These are phyloP conservation scores for Nemapogon koenigi DNA, from an alignment of 2,888 invertebrate species.

Conservation along the genomic window DNA sequence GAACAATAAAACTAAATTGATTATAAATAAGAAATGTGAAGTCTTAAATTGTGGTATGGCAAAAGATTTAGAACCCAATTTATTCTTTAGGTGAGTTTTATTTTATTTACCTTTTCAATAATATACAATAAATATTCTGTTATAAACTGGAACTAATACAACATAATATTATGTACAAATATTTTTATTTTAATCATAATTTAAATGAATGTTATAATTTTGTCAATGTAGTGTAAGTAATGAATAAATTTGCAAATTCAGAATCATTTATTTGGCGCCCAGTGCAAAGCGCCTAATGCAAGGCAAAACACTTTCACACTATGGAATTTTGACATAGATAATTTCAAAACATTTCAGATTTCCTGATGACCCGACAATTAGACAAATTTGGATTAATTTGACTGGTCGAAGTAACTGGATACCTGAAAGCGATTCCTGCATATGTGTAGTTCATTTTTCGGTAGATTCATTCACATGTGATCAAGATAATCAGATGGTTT, in stretches of 20 bases:
- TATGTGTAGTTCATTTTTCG: constrained; percentile 54
- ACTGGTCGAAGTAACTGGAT: constrained; percentile 56
- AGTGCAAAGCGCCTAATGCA: too few relatives aligned
- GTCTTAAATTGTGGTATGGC: constrained; percentile 53
- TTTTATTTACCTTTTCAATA: constrained; percentile 2
- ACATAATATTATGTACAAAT: constrained; percentile 6
- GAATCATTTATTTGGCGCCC: too few relatives aligned
- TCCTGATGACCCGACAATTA: constrained; percentile 41
- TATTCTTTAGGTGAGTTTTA: constrained; percentile 40
- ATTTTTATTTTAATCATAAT: too few relatives aligned
- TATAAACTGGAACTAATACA: constrained; percentile 3
- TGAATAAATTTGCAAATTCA: too few relatives aligned
- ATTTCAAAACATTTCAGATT: too few relatives aligned
- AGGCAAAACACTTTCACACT: too few relatives aligned
- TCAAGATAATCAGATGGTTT: constrained; percentile 34
- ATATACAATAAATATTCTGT: background rate
- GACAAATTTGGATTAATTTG: constrained; percentile 52
- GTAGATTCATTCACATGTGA: constrained; percentile 50
- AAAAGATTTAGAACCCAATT: constrained; percentile 41
- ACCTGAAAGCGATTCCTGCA: constrained; percentile 52
- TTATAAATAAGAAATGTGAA: constrained; percentile 50
- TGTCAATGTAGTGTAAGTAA: too few relatives aligned
- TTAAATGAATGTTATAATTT: too few relatives aligned
- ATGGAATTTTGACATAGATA: too few relatives aligned
- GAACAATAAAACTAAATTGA: constrained; percentile 23